Evolutionary conservation across 2,797 vertebrate genomes (phyloP).

Genomic region (Poeciliopsis presidionis): DNA sequence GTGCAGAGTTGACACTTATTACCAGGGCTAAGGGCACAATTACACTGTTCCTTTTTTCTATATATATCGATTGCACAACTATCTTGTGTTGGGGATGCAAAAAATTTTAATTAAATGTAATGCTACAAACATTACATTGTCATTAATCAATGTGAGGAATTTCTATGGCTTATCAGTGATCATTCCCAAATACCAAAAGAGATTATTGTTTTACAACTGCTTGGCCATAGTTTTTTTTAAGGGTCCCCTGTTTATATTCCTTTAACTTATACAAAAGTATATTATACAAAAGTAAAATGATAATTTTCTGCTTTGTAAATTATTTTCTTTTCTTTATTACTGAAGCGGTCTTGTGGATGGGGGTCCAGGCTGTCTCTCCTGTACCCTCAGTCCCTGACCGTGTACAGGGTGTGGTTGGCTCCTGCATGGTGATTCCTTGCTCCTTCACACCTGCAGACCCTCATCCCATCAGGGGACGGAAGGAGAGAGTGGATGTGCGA

Average conservation of each 20-base stretch:
- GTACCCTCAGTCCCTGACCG: slow-evolving; percentile 66
- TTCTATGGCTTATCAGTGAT: background rate
- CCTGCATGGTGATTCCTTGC: slow-evolving; percentile 85
- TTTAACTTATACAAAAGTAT: background rate
- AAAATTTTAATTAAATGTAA: background rate
- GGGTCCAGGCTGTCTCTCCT: slow-evolving; percentile 43
- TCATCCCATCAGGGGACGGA: slow-evolving; percentile 18
- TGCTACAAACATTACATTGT: background rate
- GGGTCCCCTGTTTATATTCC: background rate
- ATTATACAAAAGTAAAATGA: background rate
- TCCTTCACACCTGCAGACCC: slow-evolving; percentile 62
- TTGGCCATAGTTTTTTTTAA: background rate
- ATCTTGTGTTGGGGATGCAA: slow-evolving; percentile 5
- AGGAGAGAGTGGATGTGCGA: slow-evolving; percentile 57
- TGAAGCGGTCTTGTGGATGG: slow-evolving; percentile 54
- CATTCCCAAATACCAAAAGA: background rate
- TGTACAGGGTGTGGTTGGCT: slow-evolving; percentile 75
- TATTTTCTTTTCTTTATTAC: slow-evolving; percentile 10
- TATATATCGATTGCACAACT: slow-evolving; percentile 64
- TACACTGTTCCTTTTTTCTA: slow-evolving; percentile 69
- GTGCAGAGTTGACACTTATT: background rate
- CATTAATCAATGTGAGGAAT: background rate
- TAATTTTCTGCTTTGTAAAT: background rate
- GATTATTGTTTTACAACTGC: background rate
- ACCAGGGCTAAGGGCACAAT: slow-evolving; percentile 25